A percentile compares a stretch with the other conserved stretches of the same genome.
Conservation (phyloP, 2,113 vertebrate genomes). For the Pedionomus torquatus region DNA sequence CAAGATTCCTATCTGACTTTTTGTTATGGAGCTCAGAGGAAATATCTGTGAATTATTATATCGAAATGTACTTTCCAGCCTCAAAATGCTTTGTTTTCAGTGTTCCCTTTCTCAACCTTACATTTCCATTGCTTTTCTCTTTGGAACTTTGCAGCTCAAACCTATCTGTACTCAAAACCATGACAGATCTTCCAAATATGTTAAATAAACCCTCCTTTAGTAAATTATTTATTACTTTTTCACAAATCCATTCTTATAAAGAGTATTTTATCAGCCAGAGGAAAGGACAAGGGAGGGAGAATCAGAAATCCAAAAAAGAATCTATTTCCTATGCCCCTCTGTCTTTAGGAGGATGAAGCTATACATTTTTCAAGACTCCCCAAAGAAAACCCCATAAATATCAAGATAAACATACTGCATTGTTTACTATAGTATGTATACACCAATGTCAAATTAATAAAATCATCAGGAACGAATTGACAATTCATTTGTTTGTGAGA, state of each 20-base stretch:
- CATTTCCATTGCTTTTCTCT: background rate
- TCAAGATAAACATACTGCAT: background rate
- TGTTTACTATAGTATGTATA: background rate
- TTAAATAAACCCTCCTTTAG: background rate
- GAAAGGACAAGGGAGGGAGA: background rate
- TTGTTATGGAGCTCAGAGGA: conserved; percentile 30
- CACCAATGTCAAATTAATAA: background rate
- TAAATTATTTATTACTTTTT: background rate
- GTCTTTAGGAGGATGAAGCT: background rate
- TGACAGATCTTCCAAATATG: background rate
- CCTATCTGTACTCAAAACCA: background rate
- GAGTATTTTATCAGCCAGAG: background rate
- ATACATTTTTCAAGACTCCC: background rate
- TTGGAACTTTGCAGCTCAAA: background rate
- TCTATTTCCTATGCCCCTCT: too few species aligned
- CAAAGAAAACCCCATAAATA: background rate
- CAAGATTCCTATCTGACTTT: conserved; percentile 38
- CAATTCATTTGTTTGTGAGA: background rate
- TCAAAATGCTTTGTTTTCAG: background rate
- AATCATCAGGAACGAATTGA: background rate
- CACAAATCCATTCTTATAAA: background rate
- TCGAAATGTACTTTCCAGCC: background rate
- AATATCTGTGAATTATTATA: background rate
- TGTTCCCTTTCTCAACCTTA: background rate
- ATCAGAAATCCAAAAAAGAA: background rate